Evolutionary conservation across 2,113 vertebrate species (phyloP).

Genomic region (Platanista minor): DNA sequence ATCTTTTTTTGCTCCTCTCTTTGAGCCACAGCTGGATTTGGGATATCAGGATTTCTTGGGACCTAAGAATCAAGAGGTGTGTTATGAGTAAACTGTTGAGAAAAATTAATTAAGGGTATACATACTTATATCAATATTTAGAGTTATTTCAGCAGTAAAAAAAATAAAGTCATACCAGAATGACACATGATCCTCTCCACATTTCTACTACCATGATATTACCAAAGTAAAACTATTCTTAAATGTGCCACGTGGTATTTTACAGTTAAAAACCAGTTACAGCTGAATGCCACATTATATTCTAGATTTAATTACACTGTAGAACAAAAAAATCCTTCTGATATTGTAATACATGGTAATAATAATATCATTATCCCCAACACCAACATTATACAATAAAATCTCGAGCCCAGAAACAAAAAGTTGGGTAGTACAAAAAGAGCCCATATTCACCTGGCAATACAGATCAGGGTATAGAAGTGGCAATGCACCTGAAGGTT

Average conservation of each 20-base stretch:
- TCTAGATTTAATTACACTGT: slow-evolving; percentile 7
- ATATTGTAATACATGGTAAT: background rate
- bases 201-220: background rate
- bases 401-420: background rate
- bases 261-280: background rate
- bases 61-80: slow-evolving; percentile 79
- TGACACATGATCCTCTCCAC: background rate
- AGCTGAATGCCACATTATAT: slow-evolving; percentile 1
- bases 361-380: background rate
- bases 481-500: background rate
- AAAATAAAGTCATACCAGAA: background rate
- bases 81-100: slow-evolving; percentile 17
- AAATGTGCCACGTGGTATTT: background rate
- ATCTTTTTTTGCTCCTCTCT: slow-evolving; percentile 92
- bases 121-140: background rate
- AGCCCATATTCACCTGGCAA: background rate
- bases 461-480: background rate
- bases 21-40: slow-evolving; percentile 87
- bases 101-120: slow-evolving; percentile 20
- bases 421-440: background rate
- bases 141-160: background rate
- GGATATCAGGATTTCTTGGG: slow-evolving; percentile 87
- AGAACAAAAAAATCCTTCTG: background rate
- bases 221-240: background rate
- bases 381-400: slow-evolving; percentile 36